A percentile compares a stretch with the other conserved stretches of the same genome.
Evolutionary conservation across 2,888 invertebrate genomes (phyloP).

Genomic region (Acanthosepion pharaonis): DNA sequence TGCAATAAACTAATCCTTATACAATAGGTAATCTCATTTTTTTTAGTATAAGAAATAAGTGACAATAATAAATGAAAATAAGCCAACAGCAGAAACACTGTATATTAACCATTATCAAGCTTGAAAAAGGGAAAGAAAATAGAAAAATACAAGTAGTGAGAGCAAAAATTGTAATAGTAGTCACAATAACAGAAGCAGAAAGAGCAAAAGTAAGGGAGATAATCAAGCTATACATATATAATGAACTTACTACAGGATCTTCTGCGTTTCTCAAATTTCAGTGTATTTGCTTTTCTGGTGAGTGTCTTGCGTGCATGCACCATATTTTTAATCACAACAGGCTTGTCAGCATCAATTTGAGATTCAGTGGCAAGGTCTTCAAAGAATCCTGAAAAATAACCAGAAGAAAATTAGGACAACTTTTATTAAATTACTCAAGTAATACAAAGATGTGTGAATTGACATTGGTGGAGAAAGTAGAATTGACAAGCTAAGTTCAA

Average conservation of each 20-base stretch:
- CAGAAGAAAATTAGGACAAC: not conserved
- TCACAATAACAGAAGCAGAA: not conserved
- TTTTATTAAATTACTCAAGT: no score
- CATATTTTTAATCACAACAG: slow-evolving; percentile 73
- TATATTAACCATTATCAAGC: no score
- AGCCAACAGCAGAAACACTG: no score
- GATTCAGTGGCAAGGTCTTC: slow-evolving; percentile 76
- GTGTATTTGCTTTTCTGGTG: slow-evolving; percentile 67
- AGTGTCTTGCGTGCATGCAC: slow-evolving; percentile 73
- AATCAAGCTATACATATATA: slow-evolving; percentile 41
- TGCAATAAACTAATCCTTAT: no score
- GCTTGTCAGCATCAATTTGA: slow-evolving; percentile 74
- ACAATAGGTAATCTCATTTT: no score
- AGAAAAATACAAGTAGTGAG: not conserved
- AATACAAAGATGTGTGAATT: no score
- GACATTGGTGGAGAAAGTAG: no score
- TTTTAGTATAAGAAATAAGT: no score
- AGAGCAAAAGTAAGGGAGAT: not conserved
- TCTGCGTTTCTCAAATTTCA: slow-evolving; percentile 63
- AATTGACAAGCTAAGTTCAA: no score
- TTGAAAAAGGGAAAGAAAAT: no score
- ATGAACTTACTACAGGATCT: slow-evolving; percentile 67
- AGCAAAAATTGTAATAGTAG: slow-evolving; percentile 39
- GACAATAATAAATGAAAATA: no score
- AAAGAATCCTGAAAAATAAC: slow-evolving; percentile 74